Conservation (phyloP, 37 sponge, comb jelly and placozoan species). For the Diacarnus erythraeanus region DNA sequence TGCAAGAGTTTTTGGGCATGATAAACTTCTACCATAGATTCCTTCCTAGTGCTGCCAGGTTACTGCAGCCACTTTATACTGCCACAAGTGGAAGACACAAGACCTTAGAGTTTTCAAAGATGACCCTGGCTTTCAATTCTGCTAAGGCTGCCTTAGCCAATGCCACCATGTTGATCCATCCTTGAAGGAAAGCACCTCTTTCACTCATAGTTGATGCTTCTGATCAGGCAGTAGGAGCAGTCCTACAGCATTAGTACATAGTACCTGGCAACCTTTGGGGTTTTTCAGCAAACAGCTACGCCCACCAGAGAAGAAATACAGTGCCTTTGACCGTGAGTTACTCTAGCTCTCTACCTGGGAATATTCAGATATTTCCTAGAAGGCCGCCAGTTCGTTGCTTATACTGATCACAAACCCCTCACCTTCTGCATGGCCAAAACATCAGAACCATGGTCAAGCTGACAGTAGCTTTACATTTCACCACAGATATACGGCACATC, state of each 20-base stretch:
- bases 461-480: neutral
- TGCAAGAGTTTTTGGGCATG: slow-evolving; percentile 45
- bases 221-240: slow-evolving; percentile 6
- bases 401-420: slow-evolving; percentile 43
- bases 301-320: slow-evolving; percentile 36
- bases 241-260: too few species aligned
- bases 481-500: neutral
- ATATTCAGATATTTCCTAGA: slow-evolving; percentile 41
- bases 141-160: neutral
- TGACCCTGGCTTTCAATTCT: too few species aligned
- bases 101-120: slow-evolving; percentile 14
- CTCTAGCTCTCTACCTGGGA: slow-evolving; percentile 16
- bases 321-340: slow-evolving; percentile 45
- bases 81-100: slow-evolving; percentile 18
- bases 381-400: slow-evolving; percentile 28
- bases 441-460: slow-evolving; percentile 21
- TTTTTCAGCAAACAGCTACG: slow-evolving; percentile 18
- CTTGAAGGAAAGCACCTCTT: neutral
- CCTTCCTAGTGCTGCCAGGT: slow-evolving; percentile 23
- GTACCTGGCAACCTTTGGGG: too few species aligned
- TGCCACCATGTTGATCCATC: slow-evolving; percentile 11
- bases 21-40: slow-evolving; percentile 31
- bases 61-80: slow-evolving; percentile 26
- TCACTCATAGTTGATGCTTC: neutral
- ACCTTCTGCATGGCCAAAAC: slow-evolving; percentile 42